phyloP scores from a whole-genome alignment of 1,140 invertebrate species.

The Calephelis virginiensis region DNA sequence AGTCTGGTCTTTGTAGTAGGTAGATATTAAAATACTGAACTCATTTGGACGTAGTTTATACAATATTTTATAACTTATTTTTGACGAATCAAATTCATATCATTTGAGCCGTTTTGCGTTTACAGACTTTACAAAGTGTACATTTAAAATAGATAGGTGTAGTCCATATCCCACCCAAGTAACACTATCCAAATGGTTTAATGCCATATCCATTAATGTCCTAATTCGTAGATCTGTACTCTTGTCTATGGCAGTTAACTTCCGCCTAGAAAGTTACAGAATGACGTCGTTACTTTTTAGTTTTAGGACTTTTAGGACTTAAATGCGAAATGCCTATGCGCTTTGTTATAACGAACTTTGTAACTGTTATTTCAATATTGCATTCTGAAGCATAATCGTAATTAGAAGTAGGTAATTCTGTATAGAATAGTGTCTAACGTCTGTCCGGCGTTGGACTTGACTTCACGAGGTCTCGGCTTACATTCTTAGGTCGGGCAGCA shows the following conservation, averaged over 20 bases:
- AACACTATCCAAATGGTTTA: not conserved
- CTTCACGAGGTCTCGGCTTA: too few species aligned
- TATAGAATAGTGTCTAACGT: too few species aligned
- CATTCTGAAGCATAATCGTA: not conserved
- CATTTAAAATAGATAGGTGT: not conserved
- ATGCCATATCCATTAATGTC: conserved; percentile 8
- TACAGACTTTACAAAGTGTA: not conserved
- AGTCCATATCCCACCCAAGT: not conserved
- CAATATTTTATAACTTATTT: too few species aligned
- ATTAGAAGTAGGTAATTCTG: too few species aligned
- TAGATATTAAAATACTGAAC: too few species aligned
- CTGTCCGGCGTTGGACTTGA: too few species aligned
- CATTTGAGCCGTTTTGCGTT: not conserved
- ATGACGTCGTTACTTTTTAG: conserved; percentile 60
- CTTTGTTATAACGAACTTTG: conserved; percentile 18
- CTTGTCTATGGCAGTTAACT: conserved; percentile 46
- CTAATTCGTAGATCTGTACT: conserved; percentile 32
- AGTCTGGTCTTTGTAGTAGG: too few species aligned
- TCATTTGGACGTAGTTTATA: too few species aligned
- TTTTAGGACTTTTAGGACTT: conserved; percentile 47
- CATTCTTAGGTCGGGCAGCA: too few species aligned
- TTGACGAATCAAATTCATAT: too few species aligned
- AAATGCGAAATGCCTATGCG: conserved; percentile 55
- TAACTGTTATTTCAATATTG: not conserved
- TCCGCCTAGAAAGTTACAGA: conserved; percentile 55